phyloP scores from a whole-genome alignment of 2,113 vertebrate genomes.

The Vulpes lagopus region DNA sequence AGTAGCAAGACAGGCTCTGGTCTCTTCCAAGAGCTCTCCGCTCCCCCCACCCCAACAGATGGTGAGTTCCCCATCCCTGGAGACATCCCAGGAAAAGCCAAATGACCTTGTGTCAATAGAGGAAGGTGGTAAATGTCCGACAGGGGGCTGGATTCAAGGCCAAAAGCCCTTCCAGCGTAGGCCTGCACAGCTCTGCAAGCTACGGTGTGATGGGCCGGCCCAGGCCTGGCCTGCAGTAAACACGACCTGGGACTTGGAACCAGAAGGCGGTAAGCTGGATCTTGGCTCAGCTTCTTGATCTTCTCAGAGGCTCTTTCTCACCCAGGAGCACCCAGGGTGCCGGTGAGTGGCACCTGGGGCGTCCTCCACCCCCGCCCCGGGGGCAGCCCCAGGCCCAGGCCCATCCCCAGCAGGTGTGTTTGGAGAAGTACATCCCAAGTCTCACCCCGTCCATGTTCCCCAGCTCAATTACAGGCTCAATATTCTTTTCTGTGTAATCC shows the following conservation, averaged over 20 bases:
- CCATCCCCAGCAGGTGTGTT: conserved; percentile 62
- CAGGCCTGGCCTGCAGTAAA: background rate
- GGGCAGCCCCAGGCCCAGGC: background rate
- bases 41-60: background rate
- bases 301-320: background rate
- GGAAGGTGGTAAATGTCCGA: background rate
- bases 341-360: rapidly evolving
- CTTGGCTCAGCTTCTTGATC: background rate
- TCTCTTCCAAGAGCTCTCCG: background rate
- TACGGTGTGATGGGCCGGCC: rapidly evolving
- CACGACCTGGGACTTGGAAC: background rate
- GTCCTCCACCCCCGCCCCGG: rapidly evolving
- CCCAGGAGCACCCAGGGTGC: background rate
- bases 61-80: background rate
- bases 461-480: conserved; percentile 64
- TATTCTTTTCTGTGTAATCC: conserved; percentile 84
- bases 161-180: background rate
- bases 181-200: rapidly evolving
- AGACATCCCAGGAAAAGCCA: background rate
- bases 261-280: background rate
- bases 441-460: conserved; percentile 58
- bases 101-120: background rate
- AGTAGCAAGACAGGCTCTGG: background rate
- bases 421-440: background rate
- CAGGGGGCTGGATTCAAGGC: background rate